Percentiles rank a stretch among this genome's conserved stretches.
These are phyloP conservation scores for Enteromius paludinosus DNA, from an alignment of 2,797 vertebrate species.

Conservation along the genomic window DNA sequence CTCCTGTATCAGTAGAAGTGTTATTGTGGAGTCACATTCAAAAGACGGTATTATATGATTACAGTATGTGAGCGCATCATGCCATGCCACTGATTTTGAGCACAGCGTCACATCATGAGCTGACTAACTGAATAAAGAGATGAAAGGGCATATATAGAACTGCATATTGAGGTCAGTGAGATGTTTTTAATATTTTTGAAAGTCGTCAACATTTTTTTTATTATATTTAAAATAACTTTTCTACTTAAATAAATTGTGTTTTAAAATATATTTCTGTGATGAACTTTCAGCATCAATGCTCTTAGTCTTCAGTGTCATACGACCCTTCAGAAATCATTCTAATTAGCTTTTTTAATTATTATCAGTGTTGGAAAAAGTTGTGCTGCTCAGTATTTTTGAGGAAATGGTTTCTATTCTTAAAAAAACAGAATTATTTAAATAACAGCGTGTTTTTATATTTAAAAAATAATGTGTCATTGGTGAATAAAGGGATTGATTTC, in stretches of 20 bases:
- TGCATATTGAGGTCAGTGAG: background rate
- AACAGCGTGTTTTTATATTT: background rate
- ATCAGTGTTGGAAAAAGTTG: background rate
- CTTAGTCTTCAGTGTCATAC: background rate
- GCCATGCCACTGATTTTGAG: background rate
- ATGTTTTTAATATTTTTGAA: background rate
- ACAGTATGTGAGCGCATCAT: background rate
- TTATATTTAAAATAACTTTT: too few relatives aligned
- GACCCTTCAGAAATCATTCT: background rate
- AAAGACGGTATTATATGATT: background rate
- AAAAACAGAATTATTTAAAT: background rate
- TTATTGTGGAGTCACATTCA: background rate
- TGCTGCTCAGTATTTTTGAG: background rate
- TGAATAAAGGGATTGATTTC: background rate
- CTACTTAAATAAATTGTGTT: too few relatives aligned
- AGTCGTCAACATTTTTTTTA: background rate
- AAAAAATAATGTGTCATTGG: rapidly evolving
- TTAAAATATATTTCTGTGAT: too few relatives aligned
- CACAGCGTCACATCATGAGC: background rate
- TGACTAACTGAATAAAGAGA: background rate
- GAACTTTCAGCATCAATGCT: background rate
- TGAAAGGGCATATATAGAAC: background rate
- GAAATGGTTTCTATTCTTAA: background rate
- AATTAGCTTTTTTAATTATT: background rate
- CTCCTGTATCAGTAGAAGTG: background rate